Conservation (phyloP, 1,140 invertebrate genomes). For the Pseudomyrmex concolor region DNA sequence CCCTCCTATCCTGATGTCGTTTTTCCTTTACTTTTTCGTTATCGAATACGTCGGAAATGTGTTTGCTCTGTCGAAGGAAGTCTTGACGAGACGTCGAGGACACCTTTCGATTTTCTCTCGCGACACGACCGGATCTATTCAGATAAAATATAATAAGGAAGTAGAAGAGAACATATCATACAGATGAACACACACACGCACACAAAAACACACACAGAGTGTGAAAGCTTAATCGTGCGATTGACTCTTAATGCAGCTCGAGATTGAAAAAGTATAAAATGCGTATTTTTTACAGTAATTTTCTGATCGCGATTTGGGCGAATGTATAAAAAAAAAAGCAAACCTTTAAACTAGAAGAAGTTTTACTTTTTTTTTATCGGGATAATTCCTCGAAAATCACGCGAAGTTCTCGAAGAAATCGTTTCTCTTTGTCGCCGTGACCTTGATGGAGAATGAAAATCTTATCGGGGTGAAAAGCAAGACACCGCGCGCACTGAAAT, state of each 20-base stretch:
- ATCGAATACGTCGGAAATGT: conserved; percentile 60
- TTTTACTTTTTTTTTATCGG: conserved; percentile 1
- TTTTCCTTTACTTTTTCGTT: conserved; percentile 51
- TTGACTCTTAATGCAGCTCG: background rate
- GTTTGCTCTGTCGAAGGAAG: conserved; percentile 54
- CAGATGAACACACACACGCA: too few species aligned
- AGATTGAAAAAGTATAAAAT: background rate
- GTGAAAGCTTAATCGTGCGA: background rate
- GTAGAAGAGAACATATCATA: conserved; percentile 15
- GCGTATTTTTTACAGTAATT: too few species aligned
- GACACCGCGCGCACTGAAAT: conserved; percentile 15
- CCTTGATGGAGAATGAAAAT: conserved; percentile 56
- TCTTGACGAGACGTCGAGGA: conserved; percentile 48
- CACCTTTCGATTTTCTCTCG: conserved; percentile 32
- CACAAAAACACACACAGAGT: background rate
- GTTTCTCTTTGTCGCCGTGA: conserved; percentile 23
- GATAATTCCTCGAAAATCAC: conserved; percentile 63
- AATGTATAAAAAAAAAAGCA: background rate
- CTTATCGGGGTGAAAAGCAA: conserved; percentile 57
- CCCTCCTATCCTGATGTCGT: background rate
- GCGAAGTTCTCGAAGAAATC: background rate
- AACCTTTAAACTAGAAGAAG: background rate
- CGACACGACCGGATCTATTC: conserved; percentile 6
- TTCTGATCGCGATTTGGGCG: too few species aligned
- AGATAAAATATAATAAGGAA: conserved; percentile 37